These are phyloP conservation scores for Cynopterus brachyotis DNA, from an alignment of 2,113 vertebrate genomes.

Conservation along the genomic window DNA sequence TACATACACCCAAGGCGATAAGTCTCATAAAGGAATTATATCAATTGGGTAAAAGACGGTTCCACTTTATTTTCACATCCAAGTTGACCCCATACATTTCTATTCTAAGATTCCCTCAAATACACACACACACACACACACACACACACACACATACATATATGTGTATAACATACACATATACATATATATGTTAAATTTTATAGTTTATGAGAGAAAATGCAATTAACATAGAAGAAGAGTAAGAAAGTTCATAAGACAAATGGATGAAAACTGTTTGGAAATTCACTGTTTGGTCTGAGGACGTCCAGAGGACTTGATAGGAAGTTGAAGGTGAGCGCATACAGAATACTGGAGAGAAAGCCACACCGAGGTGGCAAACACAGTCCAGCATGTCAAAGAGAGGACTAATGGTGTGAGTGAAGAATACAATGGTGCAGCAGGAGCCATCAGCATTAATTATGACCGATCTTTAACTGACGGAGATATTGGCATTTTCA, in stretches of 20 bases:
- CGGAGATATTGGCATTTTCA: conserved; percentile 66
- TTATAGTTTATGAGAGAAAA: neutral
- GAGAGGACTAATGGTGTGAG: neutral
- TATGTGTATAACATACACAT: neutral
- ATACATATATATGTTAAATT: neutral
- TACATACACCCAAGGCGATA: neutral
- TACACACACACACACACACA: neutral
- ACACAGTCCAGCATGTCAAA: neutral
- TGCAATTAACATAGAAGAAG: neutral
- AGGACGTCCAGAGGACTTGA: neutral
- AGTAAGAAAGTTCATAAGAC: neutral
- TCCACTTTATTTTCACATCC: neutral
- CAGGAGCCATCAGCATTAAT: conserved; percentile 64
- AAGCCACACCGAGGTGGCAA: neutral
- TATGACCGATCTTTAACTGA: conserved; percentile 62
- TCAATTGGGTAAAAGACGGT: neutral
- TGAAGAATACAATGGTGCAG: neutral
- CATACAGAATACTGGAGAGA: neutral
- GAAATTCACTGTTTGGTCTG: neutral
- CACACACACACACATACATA: neutral
- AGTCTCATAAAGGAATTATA: neutral
- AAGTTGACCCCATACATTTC: neutral
- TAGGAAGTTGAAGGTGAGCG: neutral
- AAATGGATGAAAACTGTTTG: neutral
- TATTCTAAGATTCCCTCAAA: neutral